Percentiles rank a stretch among this genome's conserved stretches.
Conservation (phyloP, 2,888 invertebrate species). For the Tuta absoluta region DNA sequence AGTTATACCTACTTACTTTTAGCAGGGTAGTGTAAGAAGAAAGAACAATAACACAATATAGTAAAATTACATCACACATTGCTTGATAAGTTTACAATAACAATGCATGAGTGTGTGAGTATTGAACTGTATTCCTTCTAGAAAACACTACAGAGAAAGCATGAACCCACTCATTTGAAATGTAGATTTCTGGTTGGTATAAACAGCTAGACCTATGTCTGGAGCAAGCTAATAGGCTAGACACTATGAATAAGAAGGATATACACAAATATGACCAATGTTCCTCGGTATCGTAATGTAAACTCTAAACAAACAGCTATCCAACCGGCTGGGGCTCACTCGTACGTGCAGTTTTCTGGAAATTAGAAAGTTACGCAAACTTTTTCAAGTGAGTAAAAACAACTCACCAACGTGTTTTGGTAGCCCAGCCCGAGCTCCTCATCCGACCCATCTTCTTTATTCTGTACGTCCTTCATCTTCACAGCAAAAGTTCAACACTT, state of each 20-base stretch:
- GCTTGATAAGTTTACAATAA: constrained; percentile 1
- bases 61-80: background rate
- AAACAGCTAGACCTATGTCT: background rate
- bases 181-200: background rate
- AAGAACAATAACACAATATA: background rate
- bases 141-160: constrained; percentile 24
- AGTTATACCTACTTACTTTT: background rate
- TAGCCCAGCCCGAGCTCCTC: constrained; percentile 86
- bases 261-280: background rate
- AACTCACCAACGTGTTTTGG: constrained; percentile 85
- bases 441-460: constrained; percentile 75
- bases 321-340: constrained; percentile 2
- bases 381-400: constrained; percentile 14
- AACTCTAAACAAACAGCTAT: background rate
- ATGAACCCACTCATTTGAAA: constrained; percentile 27
- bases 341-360: constrained; percentile 48
- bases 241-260: too few species aligned
- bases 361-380: constrained; percentile 59
- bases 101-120: background rate
- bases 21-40: background rate
- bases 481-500: constrained; percentile 45
- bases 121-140: constrained; percentile 1
- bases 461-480: constrained; percentile 63
- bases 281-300: background rate
- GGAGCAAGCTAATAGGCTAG: background rate